A percentile compares a stretch with the other conserved stretches of the same genome.
Conservation (phyloP, 2,888 invertebrate genomes). For the Mechanitis messenoides region DNA sequence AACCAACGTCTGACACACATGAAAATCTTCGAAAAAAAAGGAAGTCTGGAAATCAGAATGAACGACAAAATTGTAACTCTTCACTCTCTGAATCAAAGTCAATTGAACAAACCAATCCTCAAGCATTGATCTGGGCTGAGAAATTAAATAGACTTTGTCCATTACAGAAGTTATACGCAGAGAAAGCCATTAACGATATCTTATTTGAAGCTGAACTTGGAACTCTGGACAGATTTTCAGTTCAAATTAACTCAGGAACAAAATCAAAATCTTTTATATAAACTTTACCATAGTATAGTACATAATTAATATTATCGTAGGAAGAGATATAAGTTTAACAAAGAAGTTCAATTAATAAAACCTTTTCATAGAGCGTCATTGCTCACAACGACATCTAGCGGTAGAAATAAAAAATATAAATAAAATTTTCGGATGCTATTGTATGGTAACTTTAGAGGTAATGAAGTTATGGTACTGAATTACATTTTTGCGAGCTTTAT, state of each 20-base stretch:
- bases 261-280: background rate
- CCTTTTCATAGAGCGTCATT: too few relatives aligned
- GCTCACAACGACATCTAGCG: too few relatives aligned
- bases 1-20: background rate
- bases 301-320: too few relatives aligned
- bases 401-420: too few relatives aligned
- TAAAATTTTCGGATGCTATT: too few relatives aligned
- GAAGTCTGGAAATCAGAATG: slow-evolving; percentile 6
- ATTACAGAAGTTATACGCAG: slow-evolving; percentile 32
- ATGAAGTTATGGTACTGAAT: too few relatives aligned
- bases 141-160: slow-evolving; percentile 28
- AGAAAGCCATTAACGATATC: slow-evolving; percentile 36
- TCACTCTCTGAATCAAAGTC: background rate
- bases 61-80: background rate
- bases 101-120: slow-evolving; percentile 8
- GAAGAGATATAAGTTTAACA: too few relatives aligned
- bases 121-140: slow-evolving; percentile 29
- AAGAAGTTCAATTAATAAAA: too few relatives aligned
- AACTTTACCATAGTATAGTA: too few relatives aligned
- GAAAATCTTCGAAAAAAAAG: background rate
- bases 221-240: slow-evolving; percentile 30
- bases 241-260: slow-evolving; percentile 25
- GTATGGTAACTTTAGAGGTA: too few relatives aligned
- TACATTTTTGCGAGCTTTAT: too few relatives aligned
- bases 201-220: slow-evolving; percentile 34